A percentile compares a stretch with the other conserved stretches of the same genome.
Evolutionary conservation across 2,888 invertebrate species (phyloP).

Genomic region (Tineola bisselliella): DNA sequence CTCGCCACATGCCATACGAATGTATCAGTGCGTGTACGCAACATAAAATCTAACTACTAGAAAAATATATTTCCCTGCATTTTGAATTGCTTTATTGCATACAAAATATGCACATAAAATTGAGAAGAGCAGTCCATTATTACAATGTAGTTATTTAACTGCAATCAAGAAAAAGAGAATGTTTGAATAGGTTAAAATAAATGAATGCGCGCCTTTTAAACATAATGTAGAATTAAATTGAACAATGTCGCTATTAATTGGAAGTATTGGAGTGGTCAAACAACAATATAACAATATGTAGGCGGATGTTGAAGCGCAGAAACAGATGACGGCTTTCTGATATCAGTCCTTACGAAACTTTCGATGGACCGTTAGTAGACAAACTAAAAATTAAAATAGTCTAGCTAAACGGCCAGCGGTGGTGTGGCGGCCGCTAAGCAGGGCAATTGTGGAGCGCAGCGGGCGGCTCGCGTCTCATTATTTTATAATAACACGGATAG

Average conservation of each 20-base stretch:
- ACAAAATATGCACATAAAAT: background rate
- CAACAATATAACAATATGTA: conserved; percentile 27
- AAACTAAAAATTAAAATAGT: conserved; percentile 66
- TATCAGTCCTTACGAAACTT: conserved; percentile 43
- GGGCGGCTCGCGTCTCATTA: conserved; percentile 64
- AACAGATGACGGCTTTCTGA: conserved; percentile 33
- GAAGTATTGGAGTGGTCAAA: conserved; percentile 2
- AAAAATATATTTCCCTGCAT: background rate
- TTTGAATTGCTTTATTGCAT: background rate
- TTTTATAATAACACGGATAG: conserved; percentile 63
- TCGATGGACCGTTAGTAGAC: conserved; percentile 54
- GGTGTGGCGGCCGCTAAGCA: conserved; percentile 45
- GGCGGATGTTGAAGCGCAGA: conserved; percentile 39
- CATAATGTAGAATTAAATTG: background rate
- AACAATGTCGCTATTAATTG: conserved; percentile 6
- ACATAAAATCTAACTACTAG: background rate
- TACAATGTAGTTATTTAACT: background rate
- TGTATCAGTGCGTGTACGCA: conserved; percentile 7
- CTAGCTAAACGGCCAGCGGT: conserved; percentile 53
- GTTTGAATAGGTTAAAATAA: too few relatives aligned
- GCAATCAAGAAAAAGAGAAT: too few relatives aligned
- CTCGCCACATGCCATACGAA: conserved; percentile 40
- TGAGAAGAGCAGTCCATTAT: background rate
- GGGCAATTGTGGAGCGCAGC: conserved; percentile 64
- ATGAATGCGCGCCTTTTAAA: too few relatives aligned